These are phyloP conservation scores for Adelognathus sp. DNA, from an alignment of 2,888 invertebrate genomes.

Conservation along the genomic window DNA sequence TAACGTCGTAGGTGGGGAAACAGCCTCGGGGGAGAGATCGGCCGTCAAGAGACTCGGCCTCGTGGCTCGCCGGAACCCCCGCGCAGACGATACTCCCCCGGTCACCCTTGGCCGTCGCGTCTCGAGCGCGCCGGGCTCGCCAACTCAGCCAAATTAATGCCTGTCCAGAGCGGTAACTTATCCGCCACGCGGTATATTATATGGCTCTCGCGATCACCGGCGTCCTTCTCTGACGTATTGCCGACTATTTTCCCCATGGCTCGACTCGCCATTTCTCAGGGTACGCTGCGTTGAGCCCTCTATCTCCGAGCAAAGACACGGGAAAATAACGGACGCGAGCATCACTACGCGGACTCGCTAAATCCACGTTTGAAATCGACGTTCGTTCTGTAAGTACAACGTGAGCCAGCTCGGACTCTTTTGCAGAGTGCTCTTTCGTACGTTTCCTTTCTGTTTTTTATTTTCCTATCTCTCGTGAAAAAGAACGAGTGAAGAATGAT, in stretches of 20 bases:
- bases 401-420: neutral
- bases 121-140: constrained; percentile 67
- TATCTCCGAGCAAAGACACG: neutral
- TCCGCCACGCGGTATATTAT: constrained; percentile 58
- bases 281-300: neutral
- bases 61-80: neutral
- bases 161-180: constrained; percentile 70
- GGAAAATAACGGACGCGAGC: constrained; percentile 26
- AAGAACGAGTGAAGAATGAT: constrained; percentile 24
- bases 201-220: constrained; percentile 61
- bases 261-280: constrained; percentile 38
- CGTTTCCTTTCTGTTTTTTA: neutral
- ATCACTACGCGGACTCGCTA: neutral
- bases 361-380: constrained; percentile 36
- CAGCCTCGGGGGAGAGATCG: constrained; percentile 77
- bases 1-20: constrained; percentile 68
- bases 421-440: neutral
- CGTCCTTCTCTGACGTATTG: constrained; percentile 45
- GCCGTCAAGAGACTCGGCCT: constrained; percentile 47
- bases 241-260: constrained; percentile 42
- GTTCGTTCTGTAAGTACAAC: constrained; percentile 9
- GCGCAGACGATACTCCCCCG: constrained; percentile 12
- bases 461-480: neutral
- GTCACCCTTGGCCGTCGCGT: constrained; percentile 8
- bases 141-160: constrained; percentile 78